phyloP scores from a whole-genome alignment of 2,888 invertebrate genomes.

The Caenorhabditis parvicauda region DNA sequence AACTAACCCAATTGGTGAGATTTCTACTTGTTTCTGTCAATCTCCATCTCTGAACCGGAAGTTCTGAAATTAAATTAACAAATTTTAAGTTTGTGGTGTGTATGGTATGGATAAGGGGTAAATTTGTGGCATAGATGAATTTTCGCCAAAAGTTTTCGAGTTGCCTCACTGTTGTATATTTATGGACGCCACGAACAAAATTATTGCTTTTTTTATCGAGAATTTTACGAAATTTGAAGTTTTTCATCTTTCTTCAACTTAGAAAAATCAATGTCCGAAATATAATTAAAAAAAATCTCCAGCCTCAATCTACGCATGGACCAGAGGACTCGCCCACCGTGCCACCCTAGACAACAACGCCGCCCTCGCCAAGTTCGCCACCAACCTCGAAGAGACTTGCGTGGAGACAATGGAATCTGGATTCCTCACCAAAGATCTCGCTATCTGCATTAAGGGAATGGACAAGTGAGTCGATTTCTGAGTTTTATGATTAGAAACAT shows the following conservation, averaged over 20 bases:
- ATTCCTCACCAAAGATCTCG: conserved; percentile 95
- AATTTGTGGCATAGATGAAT: too few relatives aligned
- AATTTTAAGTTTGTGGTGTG: background rate
- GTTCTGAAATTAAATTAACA: conserved; percentile 1
- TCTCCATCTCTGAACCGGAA: background rate
- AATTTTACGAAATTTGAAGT: too few relatives aligned
- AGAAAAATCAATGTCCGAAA: background rate
- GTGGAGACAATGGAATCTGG: conserved; percentile 91
- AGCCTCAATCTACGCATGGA: conserved; percentile 98
- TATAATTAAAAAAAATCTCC: conserved; percentile 25
- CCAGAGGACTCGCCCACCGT: conserved; percentile 84
- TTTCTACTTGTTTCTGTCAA: background rate
- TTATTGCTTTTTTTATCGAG: too few relatives aligned
- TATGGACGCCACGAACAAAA: too few relatives aligned
- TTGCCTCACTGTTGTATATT: too few relatives aligned
- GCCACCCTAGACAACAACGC: conserved; percentile 87
- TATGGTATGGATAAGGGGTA: too few relatives aligned
- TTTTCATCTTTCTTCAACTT: too few relatives aligned
- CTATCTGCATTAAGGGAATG: conserved; percentile 94
- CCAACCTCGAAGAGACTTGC: conserved; percentile 77
- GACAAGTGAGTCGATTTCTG: conserved; percentile 63
- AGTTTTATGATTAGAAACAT: background rate
- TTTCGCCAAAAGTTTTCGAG: too few relatives aligned
- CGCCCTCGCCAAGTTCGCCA: conserved; percentile 74
- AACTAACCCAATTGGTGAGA: conserved; percentile 85